A percentile compares a stretch with the other conserved stretches of the same genome.
These are phyloP conservation scores for Salvator merianae DNA, from an alignment of 2,113 vertebrate genomes.

Conservation along the genomic window DNA sequence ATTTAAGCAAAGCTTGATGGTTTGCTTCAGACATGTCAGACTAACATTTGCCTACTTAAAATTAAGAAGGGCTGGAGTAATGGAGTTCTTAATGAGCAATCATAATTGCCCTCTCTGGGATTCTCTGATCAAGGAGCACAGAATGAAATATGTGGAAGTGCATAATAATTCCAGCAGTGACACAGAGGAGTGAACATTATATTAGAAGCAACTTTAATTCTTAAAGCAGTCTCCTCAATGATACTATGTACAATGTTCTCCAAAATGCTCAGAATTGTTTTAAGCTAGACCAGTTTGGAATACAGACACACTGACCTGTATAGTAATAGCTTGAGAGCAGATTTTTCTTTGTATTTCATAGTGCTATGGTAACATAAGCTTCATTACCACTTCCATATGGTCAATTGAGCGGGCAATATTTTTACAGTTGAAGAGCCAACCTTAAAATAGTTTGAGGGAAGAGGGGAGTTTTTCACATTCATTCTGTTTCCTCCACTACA, in stretches of 20 bases:
- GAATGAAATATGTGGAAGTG: conserved; percentile 17
- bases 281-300: background rate
- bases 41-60: conserved; percentile 26
- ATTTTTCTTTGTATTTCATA: background rate
- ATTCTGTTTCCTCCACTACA: too few species aligned
- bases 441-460: too few species aligned
- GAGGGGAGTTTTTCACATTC: too few species aligned
- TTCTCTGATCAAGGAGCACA: conserved; percentile 25
- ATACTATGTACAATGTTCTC: background rate
- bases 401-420: too few species aligned
- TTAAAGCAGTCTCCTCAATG: background rate
- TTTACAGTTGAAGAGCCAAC: too few species aligned
- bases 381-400: too few species aligned
- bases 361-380: background rate
- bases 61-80: conserved; percentile 18
- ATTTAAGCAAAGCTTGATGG: background rate
- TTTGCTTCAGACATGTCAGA: background rate
- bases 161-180: conserved; percentile 20
- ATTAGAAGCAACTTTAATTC: background rate
- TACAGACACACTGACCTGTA: background rate
- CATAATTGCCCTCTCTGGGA: conserved; percentile 31
- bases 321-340: background rate
- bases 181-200: background rate
- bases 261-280: background rate
- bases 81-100: conserved; percentile 27